phyloP scores from a whole-genome alignment of 2,888 invertebrate species.

The Eupithecia tripunctaria region DNA sequence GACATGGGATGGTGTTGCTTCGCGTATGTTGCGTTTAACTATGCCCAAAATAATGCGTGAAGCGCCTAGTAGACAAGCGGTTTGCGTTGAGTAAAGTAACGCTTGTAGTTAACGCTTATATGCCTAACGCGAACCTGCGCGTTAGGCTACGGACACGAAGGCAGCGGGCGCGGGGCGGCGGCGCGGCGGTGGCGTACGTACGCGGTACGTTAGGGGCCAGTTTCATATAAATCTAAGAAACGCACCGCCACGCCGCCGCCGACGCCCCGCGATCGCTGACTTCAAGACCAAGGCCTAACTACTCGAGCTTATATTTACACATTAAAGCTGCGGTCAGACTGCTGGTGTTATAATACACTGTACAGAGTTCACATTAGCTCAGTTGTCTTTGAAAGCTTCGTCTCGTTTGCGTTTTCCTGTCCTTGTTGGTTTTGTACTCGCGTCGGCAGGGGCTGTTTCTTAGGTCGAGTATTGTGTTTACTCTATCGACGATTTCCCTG shows the following conservation, averaged over 20 bases:
- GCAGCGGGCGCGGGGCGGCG: too few species aligned
- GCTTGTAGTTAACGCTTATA: too few species aligned
- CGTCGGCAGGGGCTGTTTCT: conserved; percentile 91
- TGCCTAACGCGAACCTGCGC: too few species aligned
- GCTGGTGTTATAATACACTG: conserved; percentile 47
- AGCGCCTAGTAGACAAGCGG: not conserved
- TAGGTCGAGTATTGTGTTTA: conserved; percentile 93
- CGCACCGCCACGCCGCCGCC: too few species aligned
- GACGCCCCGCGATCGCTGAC: too few species aligned
- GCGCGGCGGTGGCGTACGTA: too few species aligned
- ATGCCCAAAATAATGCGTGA: not conserved
- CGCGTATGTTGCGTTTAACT: not conserved
- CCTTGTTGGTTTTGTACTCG: conserved; percentile 91
- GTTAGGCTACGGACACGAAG: too few species aligned
- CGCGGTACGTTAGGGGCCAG: too few species aligned
- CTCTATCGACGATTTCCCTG: conserved; percentile 93
- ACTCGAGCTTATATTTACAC: not conserved
- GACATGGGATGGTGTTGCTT: not conserved
- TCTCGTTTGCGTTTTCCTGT: conserved; percentile 87
- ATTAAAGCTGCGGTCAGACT: not conserved
- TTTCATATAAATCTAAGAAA: too few species aligned
- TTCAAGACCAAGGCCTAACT: too few species aligned
- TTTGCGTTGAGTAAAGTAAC: not conserved
- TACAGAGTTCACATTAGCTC: conserved; percentile 58
- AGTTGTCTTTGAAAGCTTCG: conserved; percentile 84